These are phyloP conservation scores for Coryphaenoides rupestris DNA, from an alignment of 2,113 vertebrate species.

Conservation along the genomic window DNA sequence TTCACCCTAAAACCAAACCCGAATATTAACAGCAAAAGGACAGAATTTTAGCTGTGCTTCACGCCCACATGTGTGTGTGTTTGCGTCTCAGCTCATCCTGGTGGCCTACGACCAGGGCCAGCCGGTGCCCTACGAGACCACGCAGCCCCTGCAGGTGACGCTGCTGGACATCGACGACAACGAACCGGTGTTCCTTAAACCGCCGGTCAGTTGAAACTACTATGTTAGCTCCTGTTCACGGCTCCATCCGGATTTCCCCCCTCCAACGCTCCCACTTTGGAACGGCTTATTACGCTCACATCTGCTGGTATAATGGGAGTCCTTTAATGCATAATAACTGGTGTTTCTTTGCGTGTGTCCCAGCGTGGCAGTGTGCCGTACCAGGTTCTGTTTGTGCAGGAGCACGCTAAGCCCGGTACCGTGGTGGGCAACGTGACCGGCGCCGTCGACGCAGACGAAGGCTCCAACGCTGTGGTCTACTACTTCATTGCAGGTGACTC, in stretches of 20 bases:
- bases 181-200: constrained; percentile 90
- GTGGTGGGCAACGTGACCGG: constrained; percentile 88
- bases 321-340: background rate
- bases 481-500: constrained; percentile 93
- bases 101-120: constrained; percentile 92
- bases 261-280: too few species aligned
- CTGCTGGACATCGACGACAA: constrained; percentile 96
- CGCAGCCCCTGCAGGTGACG: constrained; percentile 88
- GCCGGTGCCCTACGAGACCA: constrained; percentile 93
- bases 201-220: constrained; percentile 77
- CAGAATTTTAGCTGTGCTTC: too few species aligned
- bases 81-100: constrained; percentile 82
- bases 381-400: constrained; percentile 81
- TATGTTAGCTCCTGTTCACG: background rate
- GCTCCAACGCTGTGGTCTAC: constrained; percentile 91
- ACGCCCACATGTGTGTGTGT: constrained; percentile 1
- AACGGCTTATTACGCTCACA: too few species aligned
- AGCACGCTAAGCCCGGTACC: constrained; percentile 83
- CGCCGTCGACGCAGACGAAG: constrained; percentile 89
- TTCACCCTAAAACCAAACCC: too few species aligned
- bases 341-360: constrained; percentile 19
- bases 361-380: constrained; percentile 85
- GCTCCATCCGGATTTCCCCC: too few species aligned
- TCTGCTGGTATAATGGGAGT: background rate
- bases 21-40: too few species aligned